Evolutionary conservation across 64 coral and sea anemone species (phyloP), one percentile per base, ranked within the genome.

Genomic region (Montipora capricornis): DNA sequence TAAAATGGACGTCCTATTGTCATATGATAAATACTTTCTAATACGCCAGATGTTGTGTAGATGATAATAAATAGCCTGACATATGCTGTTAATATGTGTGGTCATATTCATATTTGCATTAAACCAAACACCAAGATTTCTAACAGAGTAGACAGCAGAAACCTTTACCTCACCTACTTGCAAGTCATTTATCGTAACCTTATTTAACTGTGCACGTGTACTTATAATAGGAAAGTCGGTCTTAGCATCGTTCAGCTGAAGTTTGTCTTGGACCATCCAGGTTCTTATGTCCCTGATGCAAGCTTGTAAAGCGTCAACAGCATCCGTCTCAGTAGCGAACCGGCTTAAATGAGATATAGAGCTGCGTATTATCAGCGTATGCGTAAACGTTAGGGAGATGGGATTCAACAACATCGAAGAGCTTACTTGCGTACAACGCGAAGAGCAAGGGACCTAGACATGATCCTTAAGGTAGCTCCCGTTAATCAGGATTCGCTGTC

Each of bases 241-340:
- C 75, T 77, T 77, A 77, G 75, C 24, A 77, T 45, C 75, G 26
- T 77, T 77, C 75, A 77, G 44, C 75, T 14, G 75, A 77, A 77
- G 44, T 45, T 77, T 45, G 24, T 37, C 22, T 37, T 77, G 75
- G 44, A 45, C 22, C 75, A 37, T 77, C 24, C 44, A 77, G 44
- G 22, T 77, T 46, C 75, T 45, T 77, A 77, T 46, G 26, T 77
- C 26, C 52, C 52, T 55, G 52, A 55, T 55, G 52, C 52, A 55
- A 55, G 52, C 52, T 55, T 55, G 52, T 55, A 5, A 55, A 55
- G 52, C 52, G 52, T 55, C 52, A 55, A 55, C 52, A 55, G 52
- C 52, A 55, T 55, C 52, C 52, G 4, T 55, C 52, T 55, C 52
- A 55, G 4, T 7, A 10, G 19, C 70, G 8, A 19, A 74, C 70